A percentile compares a stretch with the other conserved stretches of the same genome.
These are phyloP conservation scores for Akabosia matsudoensis DNA, from an alignment of 1,140 invertebrate species.

Conservation along the genomic window DNA sequence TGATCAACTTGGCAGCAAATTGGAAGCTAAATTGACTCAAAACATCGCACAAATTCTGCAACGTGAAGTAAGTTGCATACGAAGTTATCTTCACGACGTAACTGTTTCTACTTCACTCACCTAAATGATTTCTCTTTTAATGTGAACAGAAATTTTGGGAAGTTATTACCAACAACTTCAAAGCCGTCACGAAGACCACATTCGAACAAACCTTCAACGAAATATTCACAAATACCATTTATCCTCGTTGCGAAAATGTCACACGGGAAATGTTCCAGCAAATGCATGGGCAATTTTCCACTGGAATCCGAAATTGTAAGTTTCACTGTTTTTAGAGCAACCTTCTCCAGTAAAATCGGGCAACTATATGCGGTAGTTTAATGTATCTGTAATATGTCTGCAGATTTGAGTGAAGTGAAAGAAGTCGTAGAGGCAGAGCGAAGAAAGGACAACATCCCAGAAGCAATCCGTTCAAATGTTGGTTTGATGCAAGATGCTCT, in stretches of 20 bases:
- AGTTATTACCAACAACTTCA: slow-evolving; percentile 64
- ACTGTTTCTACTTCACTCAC: background rate
- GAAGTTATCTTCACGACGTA: background rate
- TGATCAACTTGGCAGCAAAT: slow-evolving; percentile 64
- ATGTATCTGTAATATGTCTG: background rate
- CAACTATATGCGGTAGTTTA: background rate
- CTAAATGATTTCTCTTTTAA: background rate
- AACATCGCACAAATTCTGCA: slow-evolving; percentile 72
- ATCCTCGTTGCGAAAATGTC: slow-evolving; percentile 80
- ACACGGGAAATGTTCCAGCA: slow-evolving; percentile 81
- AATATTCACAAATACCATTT: slow-evolving; percentile 66
- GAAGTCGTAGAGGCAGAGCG: slow-evolving; percentile 30
- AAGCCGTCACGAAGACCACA: slow-evolving; percentile 62
- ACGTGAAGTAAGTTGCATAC: slow-evolving; percentile 60
- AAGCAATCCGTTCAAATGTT: slow-evolving; percentile 28
- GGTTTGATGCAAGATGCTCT: slow-evolving; percentile 31
- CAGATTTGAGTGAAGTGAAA: slow-evolving; percentile 40
- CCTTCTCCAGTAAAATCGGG: too few relatives aligned
- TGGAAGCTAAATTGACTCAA: slow-evolving; percentile 71
- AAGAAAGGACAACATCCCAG: slow-evolving; percentile 32
- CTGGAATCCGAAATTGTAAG: slow-evolving; percentile 85
- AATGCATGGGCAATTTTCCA: slow-evolving; percentile 78
- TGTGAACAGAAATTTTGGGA: slow-evolving; percentile 66
- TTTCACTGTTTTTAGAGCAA: background rate
- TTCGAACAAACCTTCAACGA: slow-evolving; percentile 71